A percentile compares a stretch with the other conserved stretches of the same genome.
phyloP scores from a whole-genome alignment of 2,113 vertebrate genomes.

The Ia io region DNA sequence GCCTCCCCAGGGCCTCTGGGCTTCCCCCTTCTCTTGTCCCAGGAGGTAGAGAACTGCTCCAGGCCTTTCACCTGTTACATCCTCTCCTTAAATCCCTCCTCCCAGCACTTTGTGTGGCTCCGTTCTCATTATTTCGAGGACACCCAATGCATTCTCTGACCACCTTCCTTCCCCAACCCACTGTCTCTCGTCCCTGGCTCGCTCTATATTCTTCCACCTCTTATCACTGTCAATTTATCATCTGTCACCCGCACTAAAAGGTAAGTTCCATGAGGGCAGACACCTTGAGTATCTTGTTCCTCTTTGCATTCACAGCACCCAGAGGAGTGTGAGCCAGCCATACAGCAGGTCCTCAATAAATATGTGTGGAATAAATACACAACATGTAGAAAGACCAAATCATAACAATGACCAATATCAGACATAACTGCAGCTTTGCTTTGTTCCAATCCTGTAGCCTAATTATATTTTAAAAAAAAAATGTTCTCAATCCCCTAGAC shows the following conservation, averaged over 20 bases:
- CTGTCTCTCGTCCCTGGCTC: not conserved
- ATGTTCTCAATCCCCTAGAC: not conserved
- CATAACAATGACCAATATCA: not conserved
- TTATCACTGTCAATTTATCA: not conserved
- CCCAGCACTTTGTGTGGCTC: not conserved
- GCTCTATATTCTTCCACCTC: not conserved
- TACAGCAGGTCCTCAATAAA: not conserved
- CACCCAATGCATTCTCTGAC: not conserved
- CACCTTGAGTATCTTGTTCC: not conserved
- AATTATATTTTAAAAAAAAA: not conserved
- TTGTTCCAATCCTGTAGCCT: conserved; percentile 4
- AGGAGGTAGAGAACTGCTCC: not conserved
- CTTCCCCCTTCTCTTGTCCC: not conserved
- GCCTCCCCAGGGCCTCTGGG: not conserved
- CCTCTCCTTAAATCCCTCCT: not conserved
- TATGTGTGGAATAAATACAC: not conserved
- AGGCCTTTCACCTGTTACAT: not conserved
- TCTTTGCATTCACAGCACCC: not conserved
- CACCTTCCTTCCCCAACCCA: accelerated
- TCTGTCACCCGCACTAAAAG: not conserved
- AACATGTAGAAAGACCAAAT: not conserved
- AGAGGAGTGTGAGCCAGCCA: too few relatives aligned
- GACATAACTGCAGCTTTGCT: not conserved
- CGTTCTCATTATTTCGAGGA: too few relatives aligned
- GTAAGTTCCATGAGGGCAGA: not conserved